Base-by-base conservation (phyloP, 1,140 invertebrate genomes). In the Agrypnia vestita region DNA sequence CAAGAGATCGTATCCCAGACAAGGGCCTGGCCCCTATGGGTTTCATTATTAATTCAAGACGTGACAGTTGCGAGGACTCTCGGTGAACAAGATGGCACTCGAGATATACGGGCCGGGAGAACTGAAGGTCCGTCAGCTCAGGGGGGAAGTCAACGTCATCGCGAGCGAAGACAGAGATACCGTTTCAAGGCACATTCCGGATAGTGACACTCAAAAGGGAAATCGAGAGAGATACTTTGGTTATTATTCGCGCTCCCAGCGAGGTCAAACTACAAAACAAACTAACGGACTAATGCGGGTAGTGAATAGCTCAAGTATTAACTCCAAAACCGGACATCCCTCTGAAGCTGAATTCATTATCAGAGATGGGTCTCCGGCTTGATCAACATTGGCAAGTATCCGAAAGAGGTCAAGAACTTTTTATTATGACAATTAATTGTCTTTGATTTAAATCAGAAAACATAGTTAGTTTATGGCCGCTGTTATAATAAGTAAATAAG, bases 21-120 rank as follows among this genome's bases (percentile, higher is more conserved):
- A 19, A 71, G 67, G 10, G 15, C 13, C n/a, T 13, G 13, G 19
- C 51, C 49, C 72, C 51, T 46, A 56, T 74, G 55, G n/a, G 35
- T 64, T 25, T n/a, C 61, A 49, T 74, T 43, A 74, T 67, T 53
- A 77, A 77, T 77, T 77, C 46, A 53, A 77, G 61, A 67, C 61
- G 61, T 64, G 61, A 64, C 75, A 67, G 75, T 77, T 17, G 53
- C 61, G 67, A 64, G 75, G 59, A 51, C 44, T 19, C 12, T 49
- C 21, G 11, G 43, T 11, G 53, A 59, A 47, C 61, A 25, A 77
- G 75, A 77, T 77, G 75, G 53, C 61, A 69, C 61, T 77, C 12
- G 61, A 77, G 75, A 77, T 77, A 77, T 46, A 21, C 47, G 47
- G 49, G 75, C 55, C 51, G 25, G 43, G 61, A 25, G 75, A 77